Evolutionary conservation across 2,797 vertebrate species (phyloP).

Genomic region (Pagetopsis macropterus): DNA sequence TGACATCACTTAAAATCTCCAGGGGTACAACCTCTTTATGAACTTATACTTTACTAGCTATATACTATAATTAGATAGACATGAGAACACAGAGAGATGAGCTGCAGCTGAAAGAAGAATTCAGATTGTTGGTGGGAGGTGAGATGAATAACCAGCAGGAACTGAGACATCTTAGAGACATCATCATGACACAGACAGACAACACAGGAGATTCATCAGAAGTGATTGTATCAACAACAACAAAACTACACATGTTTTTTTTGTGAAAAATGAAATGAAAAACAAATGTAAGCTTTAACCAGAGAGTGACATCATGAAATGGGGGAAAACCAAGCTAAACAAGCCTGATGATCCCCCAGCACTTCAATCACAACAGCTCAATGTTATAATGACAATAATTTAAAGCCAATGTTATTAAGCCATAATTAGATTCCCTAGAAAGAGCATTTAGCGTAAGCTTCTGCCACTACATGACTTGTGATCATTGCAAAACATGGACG

Average conservation of each 20-base stretch:
- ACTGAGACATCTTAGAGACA: not conserved
- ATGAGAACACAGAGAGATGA: not conserved
- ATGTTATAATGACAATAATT: slow-evolving; percentile 27
- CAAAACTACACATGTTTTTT: not conserved
- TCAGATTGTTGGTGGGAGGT: not conserved
- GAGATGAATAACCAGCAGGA: slow-evolving; percentile 7
- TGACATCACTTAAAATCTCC: not conserved
- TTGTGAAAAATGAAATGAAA: not conserved
- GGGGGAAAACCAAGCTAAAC: not conserved
- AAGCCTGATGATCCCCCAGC: not conserved
- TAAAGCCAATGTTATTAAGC: slow-evolving; percentile 32
- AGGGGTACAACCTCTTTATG: slow-evolving; percentile 5
- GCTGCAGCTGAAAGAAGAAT: not conserved
- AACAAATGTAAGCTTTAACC: not conserved
- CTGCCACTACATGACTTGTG: slow-evolving; percentile 14
- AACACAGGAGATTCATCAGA: not conserved
- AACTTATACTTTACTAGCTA: not conserved
- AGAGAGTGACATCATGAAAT: slow-evolving; percentile 1
- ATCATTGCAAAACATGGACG: not conserved
- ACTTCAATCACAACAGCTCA: slow-evolving; percentile 29
- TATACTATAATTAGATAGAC: not conserved
- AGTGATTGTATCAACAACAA: not conserved
- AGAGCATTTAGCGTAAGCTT: slow-evolving; percentile 23
- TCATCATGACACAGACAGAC: not conserved
- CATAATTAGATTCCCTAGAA: slow-evolving; percentile 29